Conservation (phyloP, 2,888 invertebrate species). For the Pandemis heparana region DNA sequence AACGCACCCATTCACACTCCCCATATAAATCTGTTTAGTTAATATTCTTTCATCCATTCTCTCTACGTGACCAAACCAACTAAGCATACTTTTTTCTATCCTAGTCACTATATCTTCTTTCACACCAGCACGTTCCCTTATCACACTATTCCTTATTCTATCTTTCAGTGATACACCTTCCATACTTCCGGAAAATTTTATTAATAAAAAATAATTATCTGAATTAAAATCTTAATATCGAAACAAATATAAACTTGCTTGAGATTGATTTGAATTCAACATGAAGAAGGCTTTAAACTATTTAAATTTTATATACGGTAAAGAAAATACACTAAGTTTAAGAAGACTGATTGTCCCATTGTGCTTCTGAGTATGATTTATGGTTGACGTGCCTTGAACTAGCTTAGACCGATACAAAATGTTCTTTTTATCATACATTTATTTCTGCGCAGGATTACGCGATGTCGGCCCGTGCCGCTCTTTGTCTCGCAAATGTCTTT, state of each 20-base stretch:
- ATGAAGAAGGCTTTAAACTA: not conserved
- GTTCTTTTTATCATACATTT: slow-evolving; percentile 54
- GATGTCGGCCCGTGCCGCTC: slow-evolving; percentile 48
- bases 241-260: not conserved
- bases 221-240: not conserved
- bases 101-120: too few relatives aligned
- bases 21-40: too few relatives aligned
- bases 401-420: slow-evolving; percentile 48
- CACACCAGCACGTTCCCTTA: too few relatives aligned
- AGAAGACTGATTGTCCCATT: slow-evolving; percentile 44
- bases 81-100: too few relatives aligned
- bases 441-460: slow-evolving; percentile 57
- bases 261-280: not conserved
- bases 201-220: too few relatives aligned
- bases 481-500: slow-evolving; percentile 59
- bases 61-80: too few relatives aligned
- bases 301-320: slow-evolving; percentile 27
- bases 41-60: too few relatives aligned
- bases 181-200: too few relatives aligned
- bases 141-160: too few relatives aligned
- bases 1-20: too few relatives aligned
- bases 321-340: slow-evolving; percentile 21
- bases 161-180: too few relatives aligned
- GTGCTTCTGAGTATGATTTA: slow-evolving; percentile 50
- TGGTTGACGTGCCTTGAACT: slow-evolving; percentile 41